Evolutionary conservation across 2,797 vertebrate genomes (phyloP).

Genomic region (Halcyon badia): DNA sequence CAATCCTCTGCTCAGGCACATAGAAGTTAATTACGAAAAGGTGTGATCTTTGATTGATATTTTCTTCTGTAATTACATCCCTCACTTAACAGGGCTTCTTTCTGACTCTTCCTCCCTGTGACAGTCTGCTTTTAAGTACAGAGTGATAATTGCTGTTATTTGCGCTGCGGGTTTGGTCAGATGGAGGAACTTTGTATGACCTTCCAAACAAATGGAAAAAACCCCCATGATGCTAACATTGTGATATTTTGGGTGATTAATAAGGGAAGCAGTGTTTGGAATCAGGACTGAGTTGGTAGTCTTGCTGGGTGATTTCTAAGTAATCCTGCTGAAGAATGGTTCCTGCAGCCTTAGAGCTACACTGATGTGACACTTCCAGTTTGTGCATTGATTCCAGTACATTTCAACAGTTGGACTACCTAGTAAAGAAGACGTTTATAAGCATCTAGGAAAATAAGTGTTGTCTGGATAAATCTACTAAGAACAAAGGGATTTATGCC

Average conservation of each 20-base stretch:
- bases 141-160: not conserved
- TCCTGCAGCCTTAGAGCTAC: not conserved
- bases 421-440: not conserved
- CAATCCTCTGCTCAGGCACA: not conserved
- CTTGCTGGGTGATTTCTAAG: not conserved
- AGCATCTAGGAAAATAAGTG: not conserved
- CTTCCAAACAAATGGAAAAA: not conserved
- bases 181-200: not conserved
- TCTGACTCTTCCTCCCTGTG: not conserved
- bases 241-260: not conserved
- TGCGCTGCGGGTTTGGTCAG: not conserved
- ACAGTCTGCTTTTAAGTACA: not conserved
- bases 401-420: not conserved
- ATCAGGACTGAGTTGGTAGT: not conserved
- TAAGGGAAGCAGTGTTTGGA: not conserved
- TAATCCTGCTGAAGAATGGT: fast-evolving
- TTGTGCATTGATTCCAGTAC: not conserved
- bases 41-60: conserved; percentile 1
- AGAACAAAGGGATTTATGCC: not conserved
- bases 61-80: conserved; percentile 24
- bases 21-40: conserved; percentile 8
- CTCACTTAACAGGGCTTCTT: not conserved
- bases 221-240: not conserved
- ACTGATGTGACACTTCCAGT: not conserved
- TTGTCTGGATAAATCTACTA: conserved; percentile 10